Evolutionary conservation across 1,140 invertebrate genomes (phyloP), one percentile per base, ranked within the genome.

Genomic region (Drosophila obscura): DNA sequence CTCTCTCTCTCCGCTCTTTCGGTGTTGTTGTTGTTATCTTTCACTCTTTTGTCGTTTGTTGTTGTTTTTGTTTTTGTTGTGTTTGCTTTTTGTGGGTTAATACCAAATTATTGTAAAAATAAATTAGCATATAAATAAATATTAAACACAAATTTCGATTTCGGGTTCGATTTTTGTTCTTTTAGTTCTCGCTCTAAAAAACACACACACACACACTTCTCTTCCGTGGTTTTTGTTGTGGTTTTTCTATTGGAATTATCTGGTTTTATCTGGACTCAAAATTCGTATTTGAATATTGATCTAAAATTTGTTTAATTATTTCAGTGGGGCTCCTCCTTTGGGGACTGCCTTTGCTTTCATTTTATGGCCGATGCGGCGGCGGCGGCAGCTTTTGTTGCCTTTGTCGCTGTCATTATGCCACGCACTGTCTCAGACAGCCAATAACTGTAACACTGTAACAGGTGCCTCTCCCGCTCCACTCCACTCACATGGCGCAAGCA

Each of bases 61-160:
- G 45, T 51, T 61, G 57, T 66, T 65, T 7, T 61, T 78, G 66
- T 71, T 73, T 44, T 68, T 73, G 57, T 73, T 73, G 52, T n/a
- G 22, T 63, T 72, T 76, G 39, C n/a, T 58, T 64, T 50, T 60
- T 75, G 62, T 77, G 78, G 81, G 78, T 87, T 85, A 87, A 87
- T 87, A 75, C 74, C 73, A 87, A 85, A 66, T 87, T 72, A 78
- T 87, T 81, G 77, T 84, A 45, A 77, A 81, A 77, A 81, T 81
- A 67, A 81, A 85, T 85, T 81, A 75, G 69, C 78, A 87, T 87
- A 72, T 49, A 73, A 77, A 87, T 81, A 78, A 82, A 82, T 82
- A 87, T 62, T 81, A 53, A 77, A 63, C 56, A 56, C 39, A 50
- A 35, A 55, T 19, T 50, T 56, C 49, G 2, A 41, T 28, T 46